Conservation (phyloP, 2,888 invertebrate genomes). For the Tetramorium bicarinatum region DNA sequence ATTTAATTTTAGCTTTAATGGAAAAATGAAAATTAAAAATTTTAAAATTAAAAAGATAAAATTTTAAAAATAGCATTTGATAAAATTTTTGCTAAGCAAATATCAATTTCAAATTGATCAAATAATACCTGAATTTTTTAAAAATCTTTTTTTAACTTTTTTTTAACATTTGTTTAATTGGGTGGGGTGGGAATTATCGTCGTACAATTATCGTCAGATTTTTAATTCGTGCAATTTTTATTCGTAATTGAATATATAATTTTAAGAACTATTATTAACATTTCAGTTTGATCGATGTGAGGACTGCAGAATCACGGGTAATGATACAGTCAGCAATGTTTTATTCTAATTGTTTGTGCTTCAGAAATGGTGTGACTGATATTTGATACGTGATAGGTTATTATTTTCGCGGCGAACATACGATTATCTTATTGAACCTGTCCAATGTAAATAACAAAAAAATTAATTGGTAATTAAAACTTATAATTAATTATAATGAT, state of each 20-base stretch:
- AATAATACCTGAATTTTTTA: not conserved
- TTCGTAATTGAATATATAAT: not conserved
- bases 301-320: not conserved
- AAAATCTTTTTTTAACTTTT: not conserved
- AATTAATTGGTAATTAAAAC: conserved; percentile 2
- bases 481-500: conserved; percentile 12
- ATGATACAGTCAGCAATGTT: conserved; percentile 17
- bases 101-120: not conserved
- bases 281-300: not conserved
- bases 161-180: not conserved
- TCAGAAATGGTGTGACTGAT: not conserved
- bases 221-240: not conserved
- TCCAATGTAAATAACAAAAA: not conserved
- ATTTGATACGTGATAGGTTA: not conserved
- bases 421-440: not conserved
- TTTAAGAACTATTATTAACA: not conserved
- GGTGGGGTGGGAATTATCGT: not conserved
- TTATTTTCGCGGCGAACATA: not conserved
- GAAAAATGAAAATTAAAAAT: conserved; percentile 3
- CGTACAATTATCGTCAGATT: not conserved
- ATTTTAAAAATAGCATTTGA: not conserved
- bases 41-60: not conserved
- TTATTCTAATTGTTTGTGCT: conserved; percentile 29
- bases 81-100: not conserved
- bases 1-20: not conserved